Conservation (phyloP, 1,140 invertebrate species). For the Triops cancriformis region DNA sequence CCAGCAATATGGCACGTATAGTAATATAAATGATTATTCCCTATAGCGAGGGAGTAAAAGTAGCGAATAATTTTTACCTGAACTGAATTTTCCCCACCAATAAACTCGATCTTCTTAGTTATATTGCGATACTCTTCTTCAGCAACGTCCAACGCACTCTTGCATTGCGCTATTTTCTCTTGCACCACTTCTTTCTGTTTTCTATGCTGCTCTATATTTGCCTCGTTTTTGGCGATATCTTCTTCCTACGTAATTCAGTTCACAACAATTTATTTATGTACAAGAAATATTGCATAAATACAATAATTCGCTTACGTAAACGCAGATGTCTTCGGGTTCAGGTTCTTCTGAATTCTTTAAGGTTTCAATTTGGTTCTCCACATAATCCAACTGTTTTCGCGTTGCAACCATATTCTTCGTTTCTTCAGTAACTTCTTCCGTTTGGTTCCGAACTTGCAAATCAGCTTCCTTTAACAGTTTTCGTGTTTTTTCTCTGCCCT, state of each 20-base stretch:
- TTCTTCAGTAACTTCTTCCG: not conserved
- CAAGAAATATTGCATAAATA: not conserved
- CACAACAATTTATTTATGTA: not conserved
- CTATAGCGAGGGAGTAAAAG: too few relatives aligned
- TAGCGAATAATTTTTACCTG: not conserved
- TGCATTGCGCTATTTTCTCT: not conserved
- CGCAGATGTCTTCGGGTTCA: not conserved
- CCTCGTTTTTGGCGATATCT: not conserved
- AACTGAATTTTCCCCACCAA: not conserved
- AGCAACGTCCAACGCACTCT: not conserved
- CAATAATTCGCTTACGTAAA: not conserved
- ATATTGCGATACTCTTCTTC: not conserved
- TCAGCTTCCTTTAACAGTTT: not conserved
- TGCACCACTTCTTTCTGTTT: not conserved
- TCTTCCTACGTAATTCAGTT: not conserved
- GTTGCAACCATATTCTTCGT: not conserved
- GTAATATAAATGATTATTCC: too few relatives aligned
- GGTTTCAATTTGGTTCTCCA: constrained; percentile 3
- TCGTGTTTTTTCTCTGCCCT: not conserved
- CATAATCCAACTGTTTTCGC: not conserved
- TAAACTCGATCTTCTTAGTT: not conserved
- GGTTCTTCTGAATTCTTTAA: not conserved
- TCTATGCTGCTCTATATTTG: not conserved
- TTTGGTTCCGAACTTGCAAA: constrained; percentile 6
- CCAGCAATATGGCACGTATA: too few relatives aligned